Base-by-base conservation (phyloP, 2,797 vertebrate species). In the Erithacus rubecula region DNA sequence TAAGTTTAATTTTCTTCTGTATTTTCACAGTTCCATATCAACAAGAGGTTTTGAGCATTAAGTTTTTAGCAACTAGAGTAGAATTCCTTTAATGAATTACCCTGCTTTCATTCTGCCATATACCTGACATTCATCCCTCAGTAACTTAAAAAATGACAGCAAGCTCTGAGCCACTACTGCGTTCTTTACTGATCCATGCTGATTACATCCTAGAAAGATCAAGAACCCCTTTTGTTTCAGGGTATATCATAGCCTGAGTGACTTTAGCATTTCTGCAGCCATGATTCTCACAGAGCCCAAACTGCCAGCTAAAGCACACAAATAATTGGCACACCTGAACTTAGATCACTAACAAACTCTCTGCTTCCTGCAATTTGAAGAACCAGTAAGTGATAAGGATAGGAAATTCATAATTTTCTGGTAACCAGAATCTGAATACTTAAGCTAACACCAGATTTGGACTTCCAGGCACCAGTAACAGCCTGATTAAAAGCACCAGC, bases 171-270 rank as follows among this genome's bases (percentile, higher is more conserved):
- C 32, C 76, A 41, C 56, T 78, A 36, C 15, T 59, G 41, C 14
- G 70, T 79, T 64, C 34, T 89, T 77, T 83, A 63, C 52, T 77
- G 82, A 67, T 83, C 56, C 49, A 26, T 43, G 37, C 17, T 91
- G 34, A 65, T 34, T 80, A 37, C 44, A 70, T 55, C 46, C 56
- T 52, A n/a, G 26, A 58, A 93, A 69, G 51, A 30, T 16, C 27
- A 92, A 79, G 36, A 59, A 74, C 12, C 15, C 8, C 46, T 67
- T 89, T 72, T 55, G 6, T 81, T 89, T 62, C 21, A 58, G 47
- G 15, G 13, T 41, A 29, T 68, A 14, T 21, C 0, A 0, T 41
- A 27, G 4, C 29, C 55, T 62, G 46, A 60, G 49, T 2, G 3
- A 29, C 89, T 89, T 82, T 27, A 76, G 22, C 37, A 60, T 12